phyloP scores from a whole-genome alignment of 2,888 invertebrate genomes.

The Calameuta filiformis region DNA sequence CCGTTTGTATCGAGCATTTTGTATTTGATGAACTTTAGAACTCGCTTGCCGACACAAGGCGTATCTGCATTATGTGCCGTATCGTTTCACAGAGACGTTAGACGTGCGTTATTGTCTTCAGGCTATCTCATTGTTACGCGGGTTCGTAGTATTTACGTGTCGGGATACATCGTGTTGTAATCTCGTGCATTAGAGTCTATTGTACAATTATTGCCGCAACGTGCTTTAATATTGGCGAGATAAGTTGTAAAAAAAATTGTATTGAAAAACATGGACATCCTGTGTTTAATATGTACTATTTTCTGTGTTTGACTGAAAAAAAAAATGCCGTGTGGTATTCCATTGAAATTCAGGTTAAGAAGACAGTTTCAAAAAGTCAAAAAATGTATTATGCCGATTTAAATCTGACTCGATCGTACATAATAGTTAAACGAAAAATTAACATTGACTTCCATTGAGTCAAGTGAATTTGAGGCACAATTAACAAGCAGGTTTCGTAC shows the following conservation, averaged over 20 bases:
- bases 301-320: background rate
- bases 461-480: background rate
- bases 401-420: background rate
- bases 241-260: background rate
- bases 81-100: background rate
- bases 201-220: background rate
- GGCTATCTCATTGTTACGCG: background rate
- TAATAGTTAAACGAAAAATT: background rate
- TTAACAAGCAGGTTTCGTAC: background rate
- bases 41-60: background rate
- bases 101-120: background rate
- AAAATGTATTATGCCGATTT: background rate
- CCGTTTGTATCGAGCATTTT: background rate
- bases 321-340: background rate
- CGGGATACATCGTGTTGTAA: background rate
- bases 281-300: background rate
- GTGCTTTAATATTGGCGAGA: background rate
- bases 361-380: background rate
- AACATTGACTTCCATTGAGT: background rate
- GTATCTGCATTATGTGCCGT: background rate
- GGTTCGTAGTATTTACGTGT: background rate
- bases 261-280: background rate
- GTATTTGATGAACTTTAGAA: background rate
- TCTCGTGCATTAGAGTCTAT: background rate
- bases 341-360: background rate